Evolutionary conservation across 2,797 vertebrate genomes (phyloP).

Genomic region (Numenius phaeopus): DNA sequence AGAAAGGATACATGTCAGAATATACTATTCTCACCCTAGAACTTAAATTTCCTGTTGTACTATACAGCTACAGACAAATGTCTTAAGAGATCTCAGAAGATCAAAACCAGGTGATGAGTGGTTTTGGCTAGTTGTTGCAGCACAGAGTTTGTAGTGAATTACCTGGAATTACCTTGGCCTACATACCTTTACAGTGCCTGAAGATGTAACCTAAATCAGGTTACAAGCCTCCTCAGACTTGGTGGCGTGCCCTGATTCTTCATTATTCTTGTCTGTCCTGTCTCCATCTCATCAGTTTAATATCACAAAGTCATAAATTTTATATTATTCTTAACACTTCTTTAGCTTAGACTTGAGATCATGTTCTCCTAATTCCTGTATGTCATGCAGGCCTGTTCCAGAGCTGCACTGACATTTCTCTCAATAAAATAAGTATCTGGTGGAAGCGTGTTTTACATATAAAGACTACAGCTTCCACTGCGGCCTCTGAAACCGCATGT

Average conservation of each 20-base stretch:
- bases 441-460: background rate
- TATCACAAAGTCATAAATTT: background rate
- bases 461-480: background rate
- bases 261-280: background rate
- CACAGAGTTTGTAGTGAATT: background rate
- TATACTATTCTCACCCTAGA: background rate
- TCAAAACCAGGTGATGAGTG: background rate
- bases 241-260: background rate
- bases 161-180: background rate
- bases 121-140: background rate
- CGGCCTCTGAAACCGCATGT: background rate
- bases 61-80: background rate
- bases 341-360: background rate
- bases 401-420: background rate
- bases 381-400: background rate
- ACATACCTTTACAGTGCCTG: background rate
- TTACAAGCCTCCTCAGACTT: background rate
- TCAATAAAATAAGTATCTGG: background rate
- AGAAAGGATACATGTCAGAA: background rate
- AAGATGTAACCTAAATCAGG: background rate
- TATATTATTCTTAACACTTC: background rate
- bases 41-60: background rate
- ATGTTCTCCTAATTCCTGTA: background rate
- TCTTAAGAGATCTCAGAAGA: background rate
- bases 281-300: background rate